Base-by-base conservation (phyloP, 2,888 invertebrate genomes). In the Portevinia maculata region DNA sequence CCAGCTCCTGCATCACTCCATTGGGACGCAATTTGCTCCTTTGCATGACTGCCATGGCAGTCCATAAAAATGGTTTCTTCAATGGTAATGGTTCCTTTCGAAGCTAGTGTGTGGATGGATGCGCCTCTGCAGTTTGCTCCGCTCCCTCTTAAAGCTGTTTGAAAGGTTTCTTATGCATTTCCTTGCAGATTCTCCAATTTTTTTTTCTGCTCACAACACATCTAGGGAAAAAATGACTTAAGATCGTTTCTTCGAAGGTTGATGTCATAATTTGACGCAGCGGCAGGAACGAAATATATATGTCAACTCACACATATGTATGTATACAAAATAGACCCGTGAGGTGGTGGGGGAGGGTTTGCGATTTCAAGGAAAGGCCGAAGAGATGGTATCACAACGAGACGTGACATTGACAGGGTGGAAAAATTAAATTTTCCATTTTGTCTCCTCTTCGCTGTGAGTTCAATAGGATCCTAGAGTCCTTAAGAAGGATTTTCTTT, bases 11-110 rank as follows among this genome's bases (percentile, higher is more conserved):
- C 71, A 83, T 83, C 78, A 78, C 71, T 78, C 83, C 71, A 78
- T 83, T 83, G 83, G 83, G 78, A 83, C 73, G 78, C 67, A 83
- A 83, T 83, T 83, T 78, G 71, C 78, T 78, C 71, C 71, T 83
- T 83, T 83, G 78, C 78, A 83, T 83, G 83, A 67, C 71, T 62
- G 64, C 64, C 60, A 60, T 71, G 55, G 41, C 9, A 78, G 67
- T 78, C 78, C 57, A 83, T 83, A 83, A 83, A 83, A 83, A 83
- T 78, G 53, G 71, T 44, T 76, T 34, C 70, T 64, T 59, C 70
- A 41, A 46, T 62, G 67, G 32, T 48, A n/a, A n/a, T 65, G 53
- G 24, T 37, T 57, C 24, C 48, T n/a, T n/a, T 21, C 64, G 44
- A 70, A 50, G 39, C 34, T 13, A 32, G 53, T 52, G 34, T 73